Conservation (phyloP, 2,797 vertebrate species). For the Neosilurus hyrtlii region DNA sequence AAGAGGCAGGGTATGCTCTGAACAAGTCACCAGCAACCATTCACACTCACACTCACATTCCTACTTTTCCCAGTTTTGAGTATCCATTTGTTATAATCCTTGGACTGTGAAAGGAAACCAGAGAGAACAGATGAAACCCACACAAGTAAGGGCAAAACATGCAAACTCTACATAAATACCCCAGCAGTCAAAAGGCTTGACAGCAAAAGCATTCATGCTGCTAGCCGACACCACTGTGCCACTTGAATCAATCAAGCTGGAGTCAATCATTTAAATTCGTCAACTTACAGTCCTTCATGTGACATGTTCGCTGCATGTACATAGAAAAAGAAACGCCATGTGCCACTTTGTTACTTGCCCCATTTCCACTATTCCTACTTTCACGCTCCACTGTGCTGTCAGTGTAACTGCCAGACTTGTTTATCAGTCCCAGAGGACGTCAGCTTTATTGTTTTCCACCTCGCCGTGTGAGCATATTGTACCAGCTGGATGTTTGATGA, state of each 20-base stretch:
- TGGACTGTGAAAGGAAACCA: no score
- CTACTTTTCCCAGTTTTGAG: no score
- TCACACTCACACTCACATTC: no score
- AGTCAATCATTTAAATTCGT: background rate
- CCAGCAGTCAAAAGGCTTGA: no score
- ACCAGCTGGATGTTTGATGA: constrained; percentile 26
- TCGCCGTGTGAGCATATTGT: background rate
- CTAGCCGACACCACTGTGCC: no score
- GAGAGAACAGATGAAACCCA: no score
- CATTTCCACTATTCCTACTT: background rate
- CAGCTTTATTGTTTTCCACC: constrained; percentile 16
- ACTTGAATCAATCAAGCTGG: background rate
- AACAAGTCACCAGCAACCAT: no score
- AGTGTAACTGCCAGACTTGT: background rate
- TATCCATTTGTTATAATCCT: no score
- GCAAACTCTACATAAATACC: no score
- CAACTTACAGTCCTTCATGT: background rate
- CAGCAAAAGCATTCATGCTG: no score
- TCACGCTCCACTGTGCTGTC: background rate
- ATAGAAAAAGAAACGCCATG: background rate
- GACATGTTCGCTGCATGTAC: background rate
- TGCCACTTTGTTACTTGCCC: background rate
- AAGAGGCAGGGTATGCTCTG: no score
- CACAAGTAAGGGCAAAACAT: no score
- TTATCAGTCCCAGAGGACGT: constrained; percentile 10